phyloP scores from a whole-genome alignment of 2,888 invertebrate genomes.

The Trachelus tabidus region DNA sequence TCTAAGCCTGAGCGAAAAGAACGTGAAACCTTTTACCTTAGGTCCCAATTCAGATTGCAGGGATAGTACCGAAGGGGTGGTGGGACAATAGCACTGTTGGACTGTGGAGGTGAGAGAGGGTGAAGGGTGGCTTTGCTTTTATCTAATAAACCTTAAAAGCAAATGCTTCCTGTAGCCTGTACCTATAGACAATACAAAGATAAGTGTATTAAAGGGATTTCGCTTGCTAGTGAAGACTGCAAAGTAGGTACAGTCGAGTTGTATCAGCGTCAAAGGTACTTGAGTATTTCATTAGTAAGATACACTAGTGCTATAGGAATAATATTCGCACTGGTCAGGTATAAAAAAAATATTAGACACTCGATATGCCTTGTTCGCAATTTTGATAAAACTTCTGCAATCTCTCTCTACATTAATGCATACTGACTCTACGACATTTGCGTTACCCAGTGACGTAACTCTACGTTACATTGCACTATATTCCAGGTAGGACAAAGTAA shows the following conservation, averaged over 20 bases:
- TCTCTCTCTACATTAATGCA: neutral
- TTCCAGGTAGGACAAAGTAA: no score
- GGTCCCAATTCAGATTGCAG: neutral
- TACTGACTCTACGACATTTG: neutral
- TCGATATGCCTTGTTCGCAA: neutral
- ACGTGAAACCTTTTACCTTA: neutral
- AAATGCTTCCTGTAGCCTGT: constrained; percentile 46
- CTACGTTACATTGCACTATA: neutral
- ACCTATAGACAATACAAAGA: constrained; percentile 48
- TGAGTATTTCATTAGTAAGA: neutral
- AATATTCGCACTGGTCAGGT: neutral
- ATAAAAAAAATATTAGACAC: neutral
- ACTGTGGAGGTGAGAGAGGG: neutral
- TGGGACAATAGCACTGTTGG: neutral
- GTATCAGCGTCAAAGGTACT: neutral
- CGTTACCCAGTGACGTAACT: neutral
- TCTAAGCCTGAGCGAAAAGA: neutral
- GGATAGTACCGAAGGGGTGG: neutral
- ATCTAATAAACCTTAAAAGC: constrained; percentile 59
- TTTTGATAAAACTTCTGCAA: neutral
- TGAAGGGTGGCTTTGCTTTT: constrained; percentile 28
- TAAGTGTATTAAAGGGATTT: constrained; percentile 60
- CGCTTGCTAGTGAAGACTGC: constrained; percentile 31
- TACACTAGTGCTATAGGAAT: neutral
- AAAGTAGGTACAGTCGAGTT: neutral